Base-by-base conservation (phyloP, 2,113 vertebrate genomes). In the Elanoides forficatus region DNA sequence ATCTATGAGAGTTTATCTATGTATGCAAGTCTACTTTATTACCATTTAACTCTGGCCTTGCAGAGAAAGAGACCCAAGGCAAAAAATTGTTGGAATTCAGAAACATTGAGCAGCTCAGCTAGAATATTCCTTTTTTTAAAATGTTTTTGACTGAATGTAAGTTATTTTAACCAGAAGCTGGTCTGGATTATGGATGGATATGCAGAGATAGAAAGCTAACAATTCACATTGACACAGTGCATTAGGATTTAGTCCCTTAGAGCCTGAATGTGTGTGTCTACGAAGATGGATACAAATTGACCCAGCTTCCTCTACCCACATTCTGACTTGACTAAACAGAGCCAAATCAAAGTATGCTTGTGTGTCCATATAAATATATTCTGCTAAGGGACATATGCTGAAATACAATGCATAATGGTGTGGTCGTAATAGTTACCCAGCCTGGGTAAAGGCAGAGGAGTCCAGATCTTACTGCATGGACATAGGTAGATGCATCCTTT, bases 381-480 rank as follows among this genome's bases (percentile, higher is more conserved):
- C 42, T 90, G 11, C 50, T 75, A 15, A 50, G 16, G 38, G 29
- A 8, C 11, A 34, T 23, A 23, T 25, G 23, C 40, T 67, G 56
- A 71, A 75, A 47, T 23, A 29, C 10, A n/a, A 9, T 22, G 19
- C 10, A 38, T 36, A 26, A 38, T 88, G 48, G 2, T 4, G 1
- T n/a, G 27, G 7, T 18, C 19, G 15, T 40, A 58, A 32, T 7
- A 34, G 21, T 81, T n/a, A 36, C 5, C 13, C 34, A 81, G 50
- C 11, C 19, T 79, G 29, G 5, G 34, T 74, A 62, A 79, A 75
- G 32, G 21, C 6, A n/a, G 19, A 83, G 13, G 7, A 20, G 9
- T 56, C 53, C 53, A 73, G 45, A 71, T 10, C 2, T 55, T 66
- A 66, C 20, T 56, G 2, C 18, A 53, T 0, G 0, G 21, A 48